Evolutionary conservation across 1,140 invertebrate species (phyloP), one percentile per base, ranked within the genome.

Genomic region (Drosophila rhopaloa): DNA sequence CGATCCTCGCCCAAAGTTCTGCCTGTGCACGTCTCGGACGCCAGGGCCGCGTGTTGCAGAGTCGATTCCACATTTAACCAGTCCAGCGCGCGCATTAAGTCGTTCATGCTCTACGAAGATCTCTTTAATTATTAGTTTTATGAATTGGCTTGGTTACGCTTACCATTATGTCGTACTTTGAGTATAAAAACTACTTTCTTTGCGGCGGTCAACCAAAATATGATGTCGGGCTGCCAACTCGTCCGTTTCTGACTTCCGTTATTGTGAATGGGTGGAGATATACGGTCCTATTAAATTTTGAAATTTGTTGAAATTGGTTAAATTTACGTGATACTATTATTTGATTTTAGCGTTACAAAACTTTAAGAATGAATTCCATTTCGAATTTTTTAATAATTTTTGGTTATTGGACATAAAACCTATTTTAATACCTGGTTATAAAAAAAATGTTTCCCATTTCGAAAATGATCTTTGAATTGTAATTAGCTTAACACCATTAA

Each of bases 1-100:
- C 41, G 41, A 37, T 88, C 84, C 2, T 75, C 65, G 4, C 84
- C 84, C 8, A 88, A 27, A 27, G 76, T 75, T 0, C 84, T 67
- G 13, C 67, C 84, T 16, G 51, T 76, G 35, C 71, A 73, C 3
- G 51, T 4, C 4, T 71, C 11, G 4, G 84, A 89, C 5, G 73
- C 76, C 7, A 77, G 1, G 9, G 80, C 84, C 5, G 77, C 77
- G 13, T 81, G 80, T 19, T 84, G 73, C 27, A 88, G 40, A 11
- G 67, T 83, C 10, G 50, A 27, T 13, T 86, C 57, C 16, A 84
- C 16, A 7, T 60, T 13, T 9, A 86, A 27, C 10, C 38, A 43
- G 4, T 57, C 46, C 24, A 72, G 41, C 8, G 75, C 58, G 8
- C 54, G 40, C 40, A 82, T 37, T 11, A 76, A 11, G 8, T 89